Base-by-base conservation (phyloP, 2,888 invertebrate species). In the Euplagia quadripunctaria region DNA sequence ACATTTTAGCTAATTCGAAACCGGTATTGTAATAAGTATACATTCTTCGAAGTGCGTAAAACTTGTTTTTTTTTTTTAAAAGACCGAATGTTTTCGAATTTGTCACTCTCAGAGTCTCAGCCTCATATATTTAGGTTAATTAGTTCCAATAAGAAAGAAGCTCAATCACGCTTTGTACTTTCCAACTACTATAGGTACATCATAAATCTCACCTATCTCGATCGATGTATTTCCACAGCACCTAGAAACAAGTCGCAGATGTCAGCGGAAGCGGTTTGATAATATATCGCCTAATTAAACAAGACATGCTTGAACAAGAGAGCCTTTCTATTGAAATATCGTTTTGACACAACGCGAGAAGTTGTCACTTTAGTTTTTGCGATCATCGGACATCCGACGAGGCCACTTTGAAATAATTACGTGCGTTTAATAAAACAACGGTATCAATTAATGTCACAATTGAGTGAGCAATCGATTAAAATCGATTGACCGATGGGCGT, bases 371-470 rank as follows among this genome's bases (percentile, higher is more conserved):
- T 41, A 65, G 14, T 52, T 66, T 91, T 90, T 88, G 87, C 85
- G 82, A 84, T 79, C 84, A 81, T 85, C 86, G 86, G 85, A 90
- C 78, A 84, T 86, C 83, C 84, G 82, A 86, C 77, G 79, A 75
- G 81, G 82, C 82, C 87, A 88, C 89, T 86, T 91, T 88, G 87
- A 91, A 92, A 91, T 90, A 92, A 93, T 94, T 92, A 91, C 88
- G 85, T 86, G 79, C 85, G 83, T 90, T 91, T 91, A 90, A 86
- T 87, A 86, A 87, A 88, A 91, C 90, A 88, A 89, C 85, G 82
- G 82, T 86, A 91, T 92, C 92, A 88, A 94, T 94, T 93, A 93
- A 86, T 89, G 92, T 90, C 91, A 88, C 87, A 86, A 88, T 89
- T 86, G 87, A 87, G 84, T 85, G 81, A 82, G 82, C 83, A 88